Percentiles rank a stretch among this genome's conserved stretches.
phyloP scores from a whole-genome alignment of 2,888 invertebrate species.

The Stegophylla sp. region DNA sequence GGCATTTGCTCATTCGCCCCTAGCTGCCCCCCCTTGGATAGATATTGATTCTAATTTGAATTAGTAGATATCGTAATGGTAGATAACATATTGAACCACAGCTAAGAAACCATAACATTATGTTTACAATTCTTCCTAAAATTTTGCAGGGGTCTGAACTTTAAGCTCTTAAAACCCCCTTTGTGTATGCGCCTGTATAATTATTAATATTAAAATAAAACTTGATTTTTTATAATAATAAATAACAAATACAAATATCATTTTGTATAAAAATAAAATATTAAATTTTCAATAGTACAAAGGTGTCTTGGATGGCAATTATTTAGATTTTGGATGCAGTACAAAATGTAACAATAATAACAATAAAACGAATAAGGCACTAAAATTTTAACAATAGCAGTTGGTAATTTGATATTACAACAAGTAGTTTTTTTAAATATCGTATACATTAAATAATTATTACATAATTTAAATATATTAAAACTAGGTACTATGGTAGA shows the following conservation, averaged over 20 bases:
- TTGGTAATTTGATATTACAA: slow-evolving; percentile 21
- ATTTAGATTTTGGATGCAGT: slow-evolving; percentile 25
- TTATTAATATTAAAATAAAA: slow-evolving; percentile 5
- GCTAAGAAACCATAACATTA: no score
- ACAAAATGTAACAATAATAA: slow-evolving; percentile 41
- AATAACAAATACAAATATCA: slow-evolving; percentile 24
- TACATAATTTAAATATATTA: neutral
- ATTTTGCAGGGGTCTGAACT: no score
- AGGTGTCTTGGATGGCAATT: neutral
- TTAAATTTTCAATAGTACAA: slow-evolving; percentile 27
- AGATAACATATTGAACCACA: no score
- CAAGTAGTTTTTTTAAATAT: slow-evolving; percentile 9
- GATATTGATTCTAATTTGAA: no score
- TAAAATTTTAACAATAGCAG: neutral
- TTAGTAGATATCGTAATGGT: no score
- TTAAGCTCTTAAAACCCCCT: no score
- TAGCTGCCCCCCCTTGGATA: no score
- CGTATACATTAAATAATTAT: slow-evolving; percentile 43
- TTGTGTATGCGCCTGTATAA: neutral
- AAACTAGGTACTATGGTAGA: neutral
- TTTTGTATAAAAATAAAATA: slow-evolving; percentile 39
- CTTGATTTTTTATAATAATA: slow-evolving; percentile 2
- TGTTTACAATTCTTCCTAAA: no score
- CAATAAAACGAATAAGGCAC: slow-evolving; percentile 32
- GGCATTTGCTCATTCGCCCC: no score